phyloP scores from a whole-genome alignment of 2,113 vertebrate genomes.

The Suricata suricatta region DNA sequence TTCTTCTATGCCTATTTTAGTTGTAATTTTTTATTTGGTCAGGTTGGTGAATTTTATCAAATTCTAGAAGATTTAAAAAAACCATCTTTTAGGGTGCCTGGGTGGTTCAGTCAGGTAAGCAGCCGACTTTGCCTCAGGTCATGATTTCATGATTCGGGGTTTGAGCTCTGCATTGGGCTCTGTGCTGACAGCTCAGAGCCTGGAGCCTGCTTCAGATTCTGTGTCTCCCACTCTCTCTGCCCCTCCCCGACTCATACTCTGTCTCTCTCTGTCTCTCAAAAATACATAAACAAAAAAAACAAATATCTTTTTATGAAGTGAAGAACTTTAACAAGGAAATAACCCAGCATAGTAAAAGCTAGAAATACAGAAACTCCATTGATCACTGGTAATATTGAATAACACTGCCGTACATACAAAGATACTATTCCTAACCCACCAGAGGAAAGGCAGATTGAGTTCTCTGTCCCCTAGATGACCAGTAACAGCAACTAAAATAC shows the following conservation, averaged over 20 bases:
- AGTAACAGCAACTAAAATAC: not conserved
- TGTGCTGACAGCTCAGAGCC: no score
- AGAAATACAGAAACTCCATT: not conserved
- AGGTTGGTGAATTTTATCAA: conserved; percentile 23
- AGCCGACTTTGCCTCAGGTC: no score
- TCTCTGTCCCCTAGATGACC: not conserved
- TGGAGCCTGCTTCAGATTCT: no score
- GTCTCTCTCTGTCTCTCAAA: no score
- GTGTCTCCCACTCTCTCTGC: no score
- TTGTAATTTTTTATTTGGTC: conserved; percentile 32
- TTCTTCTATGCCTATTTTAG: not conserved
- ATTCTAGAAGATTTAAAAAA: not conserved
- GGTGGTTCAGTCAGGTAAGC: no score
- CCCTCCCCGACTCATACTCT: no score
- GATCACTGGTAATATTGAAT: not conserved
- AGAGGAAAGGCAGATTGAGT: not conserved
- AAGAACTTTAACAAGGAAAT: conserved; percentile 27
- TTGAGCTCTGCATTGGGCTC: no score
- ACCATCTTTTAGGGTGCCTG: no score
- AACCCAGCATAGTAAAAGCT: conserved; percentile 10
- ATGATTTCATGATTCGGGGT: no score
- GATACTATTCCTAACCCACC: not conserved
- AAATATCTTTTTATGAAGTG: not conserved
- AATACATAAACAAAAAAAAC: not conserved
- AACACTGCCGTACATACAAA: not conserved